Percentiles rank a stretch among this genome's conserved stretches.
These are phyloP conservation scores for Rhea americana DNA, from an alignment of 2,113 vertebrate genomes.

Conservation along the genomic window DNA sequence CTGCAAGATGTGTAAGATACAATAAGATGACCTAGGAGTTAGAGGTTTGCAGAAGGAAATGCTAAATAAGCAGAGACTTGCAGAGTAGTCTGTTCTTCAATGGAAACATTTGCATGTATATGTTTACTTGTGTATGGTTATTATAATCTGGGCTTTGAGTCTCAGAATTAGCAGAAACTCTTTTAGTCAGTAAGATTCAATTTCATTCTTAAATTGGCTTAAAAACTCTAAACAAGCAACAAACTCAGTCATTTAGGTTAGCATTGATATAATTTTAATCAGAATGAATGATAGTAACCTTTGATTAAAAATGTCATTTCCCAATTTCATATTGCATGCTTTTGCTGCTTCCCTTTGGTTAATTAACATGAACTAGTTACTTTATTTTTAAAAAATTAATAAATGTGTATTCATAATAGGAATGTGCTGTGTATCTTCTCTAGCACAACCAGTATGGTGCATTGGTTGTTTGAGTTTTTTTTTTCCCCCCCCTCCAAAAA, in stretches of 20 bases:
- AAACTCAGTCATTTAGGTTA: not conserved
- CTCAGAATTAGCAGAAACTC: not conserved
- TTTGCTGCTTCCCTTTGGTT: not conserved
- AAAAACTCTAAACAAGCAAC: not conserved
- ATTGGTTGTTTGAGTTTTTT: constrained; percentile 10
- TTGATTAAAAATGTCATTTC: not conserved
- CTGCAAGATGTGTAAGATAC: not conserved
- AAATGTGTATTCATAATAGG: not conserved
- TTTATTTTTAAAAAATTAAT: not conserved
- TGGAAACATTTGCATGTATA: not conserved
- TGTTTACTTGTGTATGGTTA: not conserved
- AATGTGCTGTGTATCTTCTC: not conserved
- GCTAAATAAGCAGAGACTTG: not conserved
- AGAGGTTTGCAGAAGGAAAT: not conserved
- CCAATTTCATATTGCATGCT: not conserved
- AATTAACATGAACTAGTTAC: not conserved
- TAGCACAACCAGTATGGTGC: constrained; percentile 33
- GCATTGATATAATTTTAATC: not conserved
- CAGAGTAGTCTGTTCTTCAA: not conserved
- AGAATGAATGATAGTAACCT: not conserved
- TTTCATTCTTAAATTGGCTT: not conserved
- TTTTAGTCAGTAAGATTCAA: not conserved
- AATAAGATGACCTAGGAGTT: not conserved
- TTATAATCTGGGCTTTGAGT: not conserved
- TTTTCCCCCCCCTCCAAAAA: not conserved